A percentile compares a stretch with the other conserved stretches of the same genome.
Evolutionary conservation across 2,888 invertebrate genomes (phyloP).

Genomic region (Drosophila leonis): DNA sequence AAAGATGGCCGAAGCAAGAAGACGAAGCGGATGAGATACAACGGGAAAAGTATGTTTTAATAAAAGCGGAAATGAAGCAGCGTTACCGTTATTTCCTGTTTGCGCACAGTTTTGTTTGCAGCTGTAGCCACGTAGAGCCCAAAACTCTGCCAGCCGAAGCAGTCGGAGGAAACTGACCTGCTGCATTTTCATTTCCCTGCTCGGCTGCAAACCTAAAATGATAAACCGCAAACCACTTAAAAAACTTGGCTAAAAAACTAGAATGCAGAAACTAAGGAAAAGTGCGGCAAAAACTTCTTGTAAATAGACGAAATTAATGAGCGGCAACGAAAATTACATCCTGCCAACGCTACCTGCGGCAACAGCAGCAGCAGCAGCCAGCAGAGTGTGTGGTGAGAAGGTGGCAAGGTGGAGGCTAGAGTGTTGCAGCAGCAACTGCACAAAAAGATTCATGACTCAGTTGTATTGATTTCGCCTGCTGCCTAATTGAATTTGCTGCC

Average conservation of each 20-base stretch:
- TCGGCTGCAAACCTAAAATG: constrained; percentile 51
- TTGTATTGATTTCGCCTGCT: constrained; percentile 46
- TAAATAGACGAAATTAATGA: constrained; percentile 77
- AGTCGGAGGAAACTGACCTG: constrained; percentile 27
- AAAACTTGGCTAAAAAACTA: constrained; percentile 53
- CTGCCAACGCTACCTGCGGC: constrained; percentile 22
- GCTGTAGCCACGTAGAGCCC: constrained; percentile 24
- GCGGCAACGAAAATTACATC: constrained; percentile 50
- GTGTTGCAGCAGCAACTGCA: constrained; percentile 1
- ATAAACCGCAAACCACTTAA: constrained; percentile 76
- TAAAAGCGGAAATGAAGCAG: constrained; percentile 81
- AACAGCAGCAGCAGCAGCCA: neutral
- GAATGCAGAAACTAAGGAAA: neutral
- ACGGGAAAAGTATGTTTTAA: constrained; percentile 79
- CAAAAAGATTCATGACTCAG: constrained; percentile 33
- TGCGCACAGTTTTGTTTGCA: constrained; percentile 72
- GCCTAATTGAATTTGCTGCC: constrained; percentile 41
- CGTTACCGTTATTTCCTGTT: constrained; percentile 81
- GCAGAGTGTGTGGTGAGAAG: no score
- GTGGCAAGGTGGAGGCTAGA: neutral
- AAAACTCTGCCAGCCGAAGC: neutral
- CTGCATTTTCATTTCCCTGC: constrained; percentile 57
- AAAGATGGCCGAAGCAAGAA: constrained; percentile 47
- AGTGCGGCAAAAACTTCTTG: constrained; percentile 55
- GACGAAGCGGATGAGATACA: constrained; percentile 71